These are phyloP conservation scores for Takifugu bimaculatus DNA, from an alignment of 2,113 vertebrate species.

Conservation along the genomic window DNA sequence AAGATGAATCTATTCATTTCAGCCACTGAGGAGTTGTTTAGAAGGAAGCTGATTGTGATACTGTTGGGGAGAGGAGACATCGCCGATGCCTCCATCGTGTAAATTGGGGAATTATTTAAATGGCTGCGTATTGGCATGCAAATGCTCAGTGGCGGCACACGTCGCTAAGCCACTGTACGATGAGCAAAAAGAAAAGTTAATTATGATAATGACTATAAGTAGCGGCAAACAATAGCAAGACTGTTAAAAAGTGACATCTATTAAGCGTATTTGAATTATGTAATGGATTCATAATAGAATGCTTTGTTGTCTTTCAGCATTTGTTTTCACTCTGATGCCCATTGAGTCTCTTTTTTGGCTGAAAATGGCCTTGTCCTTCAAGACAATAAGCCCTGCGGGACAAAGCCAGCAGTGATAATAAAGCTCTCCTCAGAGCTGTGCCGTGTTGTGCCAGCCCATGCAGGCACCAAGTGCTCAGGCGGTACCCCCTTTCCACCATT, in stretches of 20 bases:
- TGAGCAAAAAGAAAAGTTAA: conserved; percentile 14
- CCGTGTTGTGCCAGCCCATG: conserved; percentile 28
- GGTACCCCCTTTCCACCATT: conserved; percentile 48
- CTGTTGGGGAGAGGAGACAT: conserved; percentile 31
- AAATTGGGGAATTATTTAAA: conserved; percentile 56
- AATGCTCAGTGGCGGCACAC: conserved; percentile 24
- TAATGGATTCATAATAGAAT: conserved; percentile 17
- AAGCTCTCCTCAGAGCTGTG: conserved; percentile 36
- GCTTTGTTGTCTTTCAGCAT: conserved; percentile 17
- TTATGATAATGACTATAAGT: conserved; percentile 32
- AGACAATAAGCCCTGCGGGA: conserved; percentile 33
- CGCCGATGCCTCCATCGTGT: conserved; percentile 46
- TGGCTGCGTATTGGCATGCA: conserved; percentile 26
- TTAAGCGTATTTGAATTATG: conserved; percentile 28
- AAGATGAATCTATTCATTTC: conserved; percentile 34
- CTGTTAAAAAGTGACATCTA: conserved; percentile 28
- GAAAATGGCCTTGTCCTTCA: conserved; percentile 49
- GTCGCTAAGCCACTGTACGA: background rate
- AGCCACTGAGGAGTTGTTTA: conserved; percentile 24
- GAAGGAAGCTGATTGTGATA: conserved; percentile 17
- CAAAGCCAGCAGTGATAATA: conserved; percentile 44
- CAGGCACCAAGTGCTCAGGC: conserved; percentile 27
- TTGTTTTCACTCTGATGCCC: conserved; percentile 28
- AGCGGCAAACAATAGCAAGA: conserved; percentile 5
- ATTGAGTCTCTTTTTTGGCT: conserved; percentile 16